Conservation (phyloP, 2,797 vertebrate genomes). For the Delichon dasypus region DNA sequence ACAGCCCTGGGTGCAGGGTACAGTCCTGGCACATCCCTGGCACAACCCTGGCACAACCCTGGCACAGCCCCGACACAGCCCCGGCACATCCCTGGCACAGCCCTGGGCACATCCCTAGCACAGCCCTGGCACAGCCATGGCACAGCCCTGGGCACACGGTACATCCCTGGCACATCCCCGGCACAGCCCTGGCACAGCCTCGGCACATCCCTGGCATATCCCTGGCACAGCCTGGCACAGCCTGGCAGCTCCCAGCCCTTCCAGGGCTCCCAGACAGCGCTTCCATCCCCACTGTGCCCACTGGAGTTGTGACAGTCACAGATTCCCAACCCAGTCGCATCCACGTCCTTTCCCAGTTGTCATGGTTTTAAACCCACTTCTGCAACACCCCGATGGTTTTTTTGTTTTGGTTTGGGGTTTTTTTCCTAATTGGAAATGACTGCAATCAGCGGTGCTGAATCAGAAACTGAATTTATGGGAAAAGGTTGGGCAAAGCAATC, state of each 20-base stretch:
- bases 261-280: background rate
- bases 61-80: no score
- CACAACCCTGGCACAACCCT: no score
- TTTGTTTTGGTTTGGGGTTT: background rate
- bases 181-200: background rate
- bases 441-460: background rate
- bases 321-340: background rate
- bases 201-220: no score
- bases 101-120: no score
- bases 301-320: background rate
- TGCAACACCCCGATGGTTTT: background rate
- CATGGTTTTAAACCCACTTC: background rate
- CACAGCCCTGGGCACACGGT: no score
- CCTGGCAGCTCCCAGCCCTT: background rate
- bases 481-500: background rate
- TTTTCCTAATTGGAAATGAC: background rate
- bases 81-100: background rate
- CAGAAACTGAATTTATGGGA: background rate
- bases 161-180: background rate
- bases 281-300: no score
- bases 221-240: background rate
- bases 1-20: no score
- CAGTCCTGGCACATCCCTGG: no score
- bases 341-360: accelerated
- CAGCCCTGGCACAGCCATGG: background rate